Evolutionary conservation across 1,140 invertebrate genomes (phyloP).

Genomic region (Caenorhabditis elegans): WBcel235 BX284602.5:4946001-4946500

Average conservation of each 20-base stretch:
- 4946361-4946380: not conserved
- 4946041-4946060: not conserved
- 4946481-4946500: not conserved
- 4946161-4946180: not conserved
- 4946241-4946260: not conserved
- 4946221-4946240: not conserved
- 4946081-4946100: constrained; percentile 1
- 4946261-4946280: not conserved
- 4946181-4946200: not conserved
- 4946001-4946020: too few relatives aligned
- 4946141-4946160: not conserved
- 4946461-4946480: not conserved
- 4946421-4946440: not conserved
- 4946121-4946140: not conserved
- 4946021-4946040: not conserved
- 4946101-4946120: not conserved
- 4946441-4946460: not conserved
- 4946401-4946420: not conserved
- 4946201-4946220: not conserved
- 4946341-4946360: not conserved
- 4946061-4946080: not conserved
- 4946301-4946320: not conserved
- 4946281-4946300: not conserved
- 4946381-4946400: not conserved
- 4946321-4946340: not conserved